Base-by-base conservation (phyloP, 1,140 invertebrate genomes). In the Lethrus apterus region DNA sequence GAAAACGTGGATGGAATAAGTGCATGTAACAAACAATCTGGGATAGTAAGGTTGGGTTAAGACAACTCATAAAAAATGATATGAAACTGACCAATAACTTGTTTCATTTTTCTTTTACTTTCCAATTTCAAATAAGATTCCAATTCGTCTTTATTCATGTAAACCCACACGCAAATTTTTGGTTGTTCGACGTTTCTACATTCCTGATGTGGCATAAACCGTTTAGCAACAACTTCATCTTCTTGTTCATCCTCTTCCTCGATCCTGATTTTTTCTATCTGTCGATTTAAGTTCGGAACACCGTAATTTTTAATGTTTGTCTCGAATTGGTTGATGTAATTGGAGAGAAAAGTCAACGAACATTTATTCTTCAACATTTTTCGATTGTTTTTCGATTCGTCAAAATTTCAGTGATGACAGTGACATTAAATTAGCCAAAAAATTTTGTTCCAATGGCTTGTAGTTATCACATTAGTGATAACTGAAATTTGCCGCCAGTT, bases 11-110 rank as follows among this genome's bases (percentile, higher is more conserved):
- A n/a, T n/a, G n/a, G n/a, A n/a, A n/a, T n/a, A n/a, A n/a, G n/a
- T n/a, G n/a, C n/a, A n/a, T n/a, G n/a, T n/a, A n/a, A n/a, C n/a
- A n/a, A n/a, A n/a, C n/a, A n/a, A n/a, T n/a, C n/a, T n/a, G n/a
- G n/a, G n/a, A n/a, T n/a, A n/a, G n/a, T n/a, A n/a, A n/a, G n/a
- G n/a, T n/a, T n/a, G n/a, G n/a, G n/a, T n/a, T n/a, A n/a, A n/a
- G n/a, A n/a, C n/a, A n/a, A n/a, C n/a, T n/a, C n/a, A n/a, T n/a
- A n/a, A n/a, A n/a, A n/a, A n/a, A n/a, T n/a, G n/a, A n/a, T n/a
- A n/a, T n/a, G n/a, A n/a, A n/a, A n/a, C n/a, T n/a, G n/a, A 60
- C 57, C 58, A 11, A 62, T 48, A 41, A 46, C 46, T 33, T 48
- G 44, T 36, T 23, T 50, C 9, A 52, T 55, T 21, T 51, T 40